phyloP scores from a whole-genome alignment of 2,888 invertebrate species.

The Hirtodrosophila confusa region DNA sequence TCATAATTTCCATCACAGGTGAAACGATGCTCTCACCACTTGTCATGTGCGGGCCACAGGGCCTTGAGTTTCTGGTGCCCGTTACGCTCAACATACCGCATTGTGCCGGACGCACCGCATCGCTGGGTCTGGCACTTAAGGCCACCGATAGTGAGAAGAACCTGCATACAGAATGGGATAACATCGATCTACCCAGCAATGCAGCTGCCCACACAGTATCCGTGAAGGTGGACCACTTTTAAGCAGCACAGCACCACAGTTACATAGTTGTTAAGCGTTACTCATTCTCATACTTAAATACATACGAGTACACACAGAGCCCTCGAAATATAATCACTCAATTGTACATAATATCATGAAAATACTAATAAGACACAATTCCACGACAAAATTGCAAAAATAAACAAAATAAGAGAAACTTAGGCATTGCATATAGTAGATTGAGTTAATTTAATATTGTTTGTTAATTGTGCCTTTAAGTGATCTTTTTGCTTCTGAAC shows the following conservation, averaged over 20 bases:
- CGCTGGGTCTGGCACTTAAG: conserved; percentile 90
- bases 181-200: conserved; percentile 92
- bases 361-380: conserved; percentile 46
- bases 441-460: conserved; percentile 60
- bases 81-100: conserved; percentile 96
- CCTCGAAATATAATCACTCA: conserved; percentile 27
- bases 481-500: conserved; percentile 54
- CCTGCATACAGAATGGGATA: conserved; percentile 93
- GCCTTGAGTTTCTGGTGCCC: conserved; percentile 93
- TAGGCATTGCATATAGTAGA: conserved; percentile 52
- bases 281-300: conserved; percentile 28
- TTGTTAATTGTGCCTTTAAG: conserved; percentile 76
- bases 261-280: conserved; percentile 37
- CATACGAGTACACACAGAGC: conserved; percentile 13
- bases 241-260: conserved; percentile 57
- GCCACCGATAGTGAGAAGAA: conserved; percentile 93
- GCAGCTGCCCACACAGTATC: conserved; percentile 94
- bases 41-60: conserved; percentile 98
- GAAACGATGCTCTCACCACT: conserved; percentile 97
- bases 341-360: conserved; percentile 63
- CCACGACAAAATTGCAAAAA: conserved; percentile 48
- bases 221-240: conserved; percentile 96
- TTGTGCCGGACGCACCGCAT: conserved; percentile 91
- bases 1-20: conserved; percentile 85
- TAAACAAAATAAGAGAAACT: conserved; percentile 21